phyloP scores from a whole-genome alignment of 1,140 invertebrate species.

The Saccostrea cuccullata region DNA sequence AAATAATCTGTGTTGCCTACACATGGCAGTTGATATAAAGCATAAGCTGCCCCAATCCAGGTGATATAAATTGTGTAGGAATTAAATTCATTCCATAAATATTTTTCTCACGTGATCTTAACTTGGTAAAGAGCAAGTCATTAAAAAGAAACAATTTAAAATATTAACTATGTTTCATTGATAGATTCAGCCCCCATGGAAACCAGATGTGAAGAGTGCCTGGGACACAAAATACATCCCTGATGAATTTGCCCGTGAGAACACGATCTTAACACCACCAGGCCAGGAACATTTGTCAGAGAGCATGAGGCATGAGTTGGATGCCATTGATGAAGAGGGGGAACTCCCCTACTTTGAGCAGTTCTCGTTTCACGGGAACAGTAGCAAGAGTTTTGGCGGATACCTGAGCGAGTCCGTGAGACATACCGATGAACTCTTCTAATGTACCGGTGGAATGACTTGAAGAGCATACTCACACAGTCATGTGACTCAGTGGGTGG shows the following conservation, averaged over 20 bases:
- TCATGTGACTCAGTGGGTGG: background rate
- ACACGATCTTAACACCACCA: constrained; percentile 71
- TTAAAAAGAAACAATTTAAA: too few relatives aligned
- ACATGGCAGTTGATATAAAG: too few relatives aligned
- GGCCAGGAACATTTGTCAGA: constrained; percentile 51
- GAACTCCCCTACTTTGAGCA: constrained; percentile 86
- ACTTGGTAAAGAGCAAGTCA: too few relatives aligned
- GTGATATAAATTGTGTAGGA: too few relatives aligned
- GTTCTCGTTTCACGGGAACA: constrained; percentile 85
- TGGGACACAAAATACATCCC: constrained; percentile 78
- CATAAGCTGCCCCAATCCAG: too few relatives aligned
- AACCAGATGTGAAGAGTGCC: constrained; percentile 73
- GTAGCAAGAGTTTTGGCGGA: constrained; percentile 69
- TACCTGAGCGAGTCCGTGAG: constrained; percentile 75
- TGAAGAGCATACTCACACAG: background rate
- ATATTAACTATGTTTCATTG: background rate
- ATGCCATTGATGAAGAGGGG: constrained; percentile 85
- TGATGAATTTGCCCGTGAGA: constrained; percentile 76
- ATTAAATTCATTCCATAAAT: too few relatives aligned
- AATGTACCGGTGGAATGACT: constrained; percentile 27
- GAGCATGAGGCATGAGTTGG: constrained; percentile 77
- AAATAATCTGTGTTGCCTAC: too few relatives aligned
- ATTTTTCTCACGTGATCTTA: too few relatives aligned
- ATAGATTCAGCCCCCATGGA: constrained; percentile 76
- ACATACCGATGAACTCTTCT: constrained; percentile 53